Conservation (phyloP, 2,113 vertebrate genomes). For the Opisthocomus hoazin region DNA sequence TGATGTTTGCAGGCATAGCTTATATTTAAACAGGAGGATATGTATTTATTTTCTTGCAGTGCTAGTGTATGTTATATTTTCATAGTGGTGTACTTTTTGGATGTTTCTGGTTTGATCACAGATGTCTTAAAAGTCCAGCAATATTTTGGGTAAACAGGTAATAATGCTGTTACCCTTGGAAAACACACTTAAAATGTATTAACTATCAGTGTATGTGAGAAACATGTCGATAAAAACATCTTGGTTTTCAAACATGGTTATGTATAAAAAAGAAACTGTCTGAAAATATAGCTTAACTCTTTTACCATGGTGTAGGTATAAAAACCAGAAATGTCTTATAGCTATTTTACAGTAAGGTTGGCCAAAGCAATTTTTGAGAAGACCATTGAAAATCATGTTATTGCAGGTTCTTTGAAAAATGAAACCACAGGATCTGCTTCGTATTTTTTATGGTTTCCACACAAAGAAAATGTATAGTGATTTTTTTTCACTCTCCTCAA, state of each 20-base stretch:
- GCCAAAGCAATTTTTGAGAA: conserved; percentile 1
- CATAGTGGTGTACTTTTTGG: not conserved
- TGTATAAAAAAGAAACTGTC: not conserved
- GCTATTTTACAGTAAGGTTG: not conserved
- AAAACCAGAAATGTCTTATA: not conserved
- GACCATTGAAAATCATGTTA: conserved; percentile 35
- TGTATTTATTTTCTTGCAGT: not conserved
- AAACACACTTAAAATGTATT: not conserved
- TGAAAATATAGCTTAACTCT: not conserved
- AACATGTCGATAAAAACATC: not conserved
- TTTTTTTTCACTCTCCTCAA: not conserved
- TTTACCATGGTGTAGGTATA: not conserved
- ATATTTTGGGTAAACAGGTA: not conserved
- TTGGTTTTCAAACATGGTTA: not conserved
- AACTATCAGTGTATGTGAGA: not conserved
- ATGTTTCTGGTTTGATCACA: not conserved
- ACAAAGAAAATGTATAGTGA: conserved; percentile 10
- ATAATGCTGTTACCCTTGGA: not conserved
- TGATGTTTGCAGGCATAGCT: not conserved
- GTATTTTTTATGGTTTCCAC: conserved; percentile 18
- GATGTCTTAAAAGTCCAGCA: not conserved
- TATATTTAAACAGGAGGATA: not conserved
- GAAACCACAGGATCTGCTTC: not conserved
- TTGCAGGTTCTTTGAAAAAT: conserved; percentile 12
- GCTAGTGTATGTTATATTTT: not conserved